Conservation (phyloP, 2,888 invertebrate genomes). For the Barypeithes pellucidus region DNA sequence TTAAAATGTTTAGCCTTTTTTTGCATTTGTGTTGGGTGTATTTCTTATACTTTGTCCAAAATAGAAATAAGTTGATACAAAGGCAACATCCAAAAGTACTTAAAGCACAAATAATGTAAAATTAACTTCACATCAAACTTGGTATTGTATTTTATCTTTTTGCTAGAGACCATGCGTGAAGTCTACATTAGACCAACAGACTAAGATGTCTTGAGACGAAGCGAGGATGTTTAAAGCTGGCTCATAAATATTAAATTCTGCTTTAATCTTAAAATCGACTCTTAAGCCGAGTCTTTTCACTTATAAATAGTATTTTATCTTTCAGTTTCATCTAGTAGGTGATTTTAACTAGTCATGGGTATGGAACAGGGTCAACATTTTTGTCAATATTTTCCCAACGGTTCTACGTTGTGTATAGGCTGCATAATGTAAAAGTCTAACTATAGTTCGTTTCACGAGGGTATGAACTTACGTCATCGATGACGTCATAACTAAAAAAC, state of each 20-base stretch:
- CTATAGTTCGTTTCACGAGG: no score
- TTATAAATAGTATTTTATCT: constrained; percentile 53
- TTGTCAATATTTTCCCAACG: constrained; percentile 5
- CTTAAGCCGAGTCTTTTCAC: constrained; percentile 44
- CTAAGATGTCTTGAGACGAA: constrained; percentile 37
- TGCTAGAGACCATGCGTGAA: constrained; percentile 33
- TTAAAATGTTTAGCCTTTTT: no score
- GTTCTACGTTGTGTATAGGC: background rate
- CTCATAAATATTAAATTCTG: constrained; percentile 52
- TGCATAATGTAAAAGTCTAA: no score
- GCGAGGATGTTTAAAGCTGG: constrained; percentile 36
- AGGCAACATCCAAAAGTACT: no score
- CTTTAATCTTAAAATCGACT: constrained; percentile 50
- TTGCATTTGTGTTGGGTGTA: no score
- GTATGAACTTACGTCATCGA: no score
- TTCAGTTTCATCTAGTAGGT: constrained; percentile 49
- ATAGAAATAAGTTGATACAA: no score
- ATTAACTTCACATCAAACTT: no score
- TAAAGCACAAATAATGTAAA: no score
- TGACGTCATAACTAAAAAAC: no score
- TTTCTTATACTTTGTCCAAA: no score
- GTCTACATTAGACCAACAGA: constrained; percentile 38
- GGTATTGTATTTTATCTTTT: constrained; percentile 23
- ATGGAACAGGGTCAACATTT: constrained; percentile 42
- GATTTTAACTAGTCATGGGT: constrained; percentile 33